A percentile compares a stretch with the other conserved stretches of the same genome.
phyloP scores from a whole-genome alignment of 2,113 vertebrate species.

The Syngnathus floridae region DNA sequence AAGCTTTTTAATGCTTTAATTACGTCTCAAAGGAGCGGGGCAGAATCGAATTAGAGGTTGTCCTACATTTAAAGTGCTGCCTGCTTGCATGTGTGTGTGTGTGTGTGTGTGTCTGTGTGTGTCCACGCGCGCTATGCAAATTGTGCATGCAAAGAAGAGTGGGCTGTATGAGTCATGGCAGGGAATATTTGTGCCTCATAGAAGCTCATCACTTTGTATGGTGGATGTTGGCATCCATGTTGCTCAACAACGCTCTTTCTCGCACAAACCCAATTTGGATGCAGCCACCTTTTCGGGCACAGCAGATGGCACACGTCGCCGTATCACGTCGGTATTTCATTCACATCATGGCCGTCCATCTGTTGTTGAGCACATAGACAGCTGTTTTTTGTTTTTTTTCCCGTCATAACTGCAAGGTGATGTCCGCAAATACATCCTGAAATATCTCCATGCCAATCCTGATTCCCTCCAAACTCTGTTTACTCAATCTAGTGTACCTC shows the following conservation, averaged over 20 bases:
- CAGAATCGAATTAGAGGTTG: constrained; percentile 75
- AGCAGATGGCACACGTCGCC: constrained; percentile 65
- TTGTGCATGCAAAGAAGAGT: constrained; percentile 22
- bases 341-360: constrained; percentile 66
- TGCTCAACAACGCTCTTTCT: neutral
- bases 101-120: constrained; percentile 24
- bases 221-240: neutral
- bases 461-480: neutral
- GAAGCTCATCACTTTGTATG: constrained; percentile 21
- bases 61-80: constrained; percentile 64
- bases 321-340: constrained; percentile 63
- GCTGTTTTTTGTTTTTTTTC: neutral
- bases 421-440: neutral
- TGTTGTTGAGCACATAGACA: constrained; percentile 36
- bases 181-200: constrained; percentile 47
- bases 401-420: neutral
- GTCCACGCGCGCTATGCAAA: constrained; percentile 32
- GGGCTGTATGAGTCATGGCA: constrained; percentile 50
- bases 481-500: neutral
- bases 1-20: constrained; percentile 78
- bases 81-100: constrained; percentile 7
- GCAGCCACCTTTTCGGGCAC: constrained; percentile 49
- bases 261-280: constrained; percentile 39
- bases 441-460: neutral
- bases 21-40: constrained; percentile 73